Conservation (phyloP, 2,888 invertebrate species). For the Agapostemon virescens region DNA sequence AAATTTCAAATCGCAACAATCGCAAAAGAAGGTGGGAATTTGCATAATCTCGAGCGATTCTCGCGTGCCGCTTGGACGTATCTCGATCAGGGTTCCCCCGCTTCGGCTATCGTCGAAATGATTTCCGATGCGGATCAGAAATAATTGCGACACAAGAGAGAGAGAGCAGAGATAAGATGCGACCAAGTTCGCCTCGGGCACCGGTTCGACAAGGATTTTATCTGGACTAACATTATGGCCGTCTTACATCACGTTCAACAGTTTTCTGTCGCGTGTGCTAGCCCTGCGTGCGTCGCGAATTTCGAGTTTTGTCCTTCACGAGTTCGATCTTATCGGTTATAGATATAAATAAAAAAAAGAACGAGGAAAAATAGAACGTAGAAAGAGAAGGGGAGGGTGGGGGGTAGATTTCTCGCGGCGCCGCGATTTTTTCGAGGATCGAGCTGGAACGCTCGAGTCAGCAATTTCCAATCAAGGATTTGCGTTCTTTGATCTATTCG, state of each 20-base stretch:
- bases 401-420: background rate
- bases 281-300: slow-evolving; percentile 33
- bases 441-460: background rate
- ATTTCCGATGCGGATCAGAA: slow-evolving; percentile 53
- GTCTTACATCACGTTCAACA: slow-evolving; percentile 57
- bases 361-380: background rate
- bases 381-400: background rate
- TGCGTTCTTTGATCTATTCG: background rate
- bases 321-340: slow-evolving; percentile 33
- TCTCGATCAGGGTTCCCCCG: slow-evolving; percentile 7
- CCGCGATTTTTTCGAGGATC: slow-evolving; percentile 11
- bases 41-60: background rate
- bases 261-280: slow-evolving; percentile 15
- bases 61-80: slow-evolving; percentile 15
- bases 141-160: slow-evolving; percentile 54
- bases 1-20: no score
- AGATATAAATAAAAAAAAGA: background rate
- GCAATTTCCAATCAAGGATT: slow-evolving; percentile 14
- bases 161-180: slow-evolving; percentile 48
- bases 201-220: slow-evolving; percentile 48
- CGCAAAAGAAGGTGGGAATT: background rate
- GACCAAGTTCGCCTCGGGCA: slow-evolving; percentile 35
- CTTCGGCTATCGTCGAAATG: slow-evolving; percentile 34
- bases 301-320: slow-evolving; percentile 40
- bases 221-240: slow-evolving; percentile 54